A percentile compares a stretch with the other conserved stretches of the same genome.
phyloP scores from a whole-genome alignment of 2,888 invertebrate species.

The Dendrolimus pini region DNA sequence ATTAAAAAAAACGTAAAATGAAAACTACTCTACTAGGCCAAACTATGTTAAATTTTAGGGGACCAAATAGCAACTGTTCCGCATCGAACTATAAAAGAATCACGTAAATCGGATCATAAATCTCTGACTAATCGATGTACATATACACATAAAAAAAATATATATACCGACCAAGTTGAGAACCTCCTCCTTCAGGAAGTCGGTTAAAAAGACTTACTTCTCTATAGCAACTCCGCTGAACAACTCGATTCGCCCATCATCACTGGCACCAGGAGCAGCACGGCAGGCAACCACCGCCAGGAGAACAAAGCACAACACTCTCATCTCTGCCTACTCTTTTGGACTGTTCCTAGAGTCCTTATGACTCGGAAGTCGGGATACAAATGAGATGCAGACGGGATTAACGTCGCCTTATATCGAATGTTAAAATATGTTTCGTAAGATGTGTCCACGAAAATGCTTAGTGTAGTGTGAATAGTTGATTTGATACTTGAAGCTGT shows the following conservation, averaged over 20 bases:
- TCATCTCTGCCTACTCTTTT: conserved; percentile 24
- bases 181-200: no score
- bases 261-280: conserved; percentile 51
- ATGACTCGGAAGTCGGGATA: conserved; percentile 33
- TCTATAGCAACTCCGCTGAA: conserved; percentile 66
- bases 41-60: no score
- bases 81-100: no score
- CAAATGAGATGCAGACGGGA: conserved; percentile 48
- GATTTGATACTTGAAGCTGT: conserved; percentile 33
- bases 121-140: no score
- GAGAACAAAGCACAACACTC: conserved; percentile 50
- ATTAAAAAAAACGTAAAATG: no score
- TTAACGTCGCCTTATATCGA: conserved; percentile 39
- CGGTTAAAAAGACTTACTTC: conserved; percentile 46
- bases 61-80: no score
- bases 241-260: conserved; percentile 51
- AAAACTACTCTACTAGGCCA: no score
- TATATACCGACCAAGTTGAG: no score
- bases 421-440: conserved; percentile 14
- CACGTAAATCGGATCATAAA: no score
- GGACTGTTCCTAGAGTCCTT: conserved; percentile 3
- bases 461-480: conserved; percentile 13
- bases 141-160: no score
- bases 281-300: conserved; percentile 45
- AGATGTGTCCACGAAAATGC: conserved; percentile 16